Evolutionary conservation across 2,113 vertebrate species (phyloP).

Genomic region (Dipodomys stephensi): DNA sequence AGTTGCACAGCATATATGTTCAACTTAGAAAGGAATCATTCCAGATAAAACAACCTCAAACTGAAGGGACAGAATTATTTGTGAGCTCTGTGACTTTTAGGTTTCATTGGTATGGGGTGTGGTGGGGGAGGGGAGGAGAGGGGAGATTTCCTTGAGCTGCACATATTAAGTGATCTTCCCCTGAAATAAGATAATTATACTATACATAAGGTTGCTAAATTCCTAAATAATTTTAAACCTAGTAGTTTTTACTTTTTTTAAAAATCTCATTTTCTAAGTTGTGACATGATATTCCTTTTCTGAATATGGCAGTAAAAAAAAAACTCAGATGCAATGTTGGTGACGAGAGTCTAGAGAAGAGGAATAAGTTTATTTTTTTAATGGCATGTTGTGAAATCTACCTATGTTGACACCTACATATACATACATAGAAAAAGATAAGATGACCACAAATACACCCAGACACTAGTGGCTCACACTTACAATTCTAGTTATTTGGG

Average conservation of each 20-base stretch:
- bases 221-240: not conserved
- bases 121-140: not conserved
- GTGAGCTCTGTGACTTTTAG: not conserved
- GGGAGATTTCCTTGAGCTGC: not conserved
- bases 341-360: not conserved
- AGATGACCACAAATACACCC: not conserved
- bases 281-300: not conserved
- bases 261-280: not conserved
- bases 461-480: no score
- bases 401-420: not conserved
- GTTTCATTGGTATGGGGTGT: not conserved
- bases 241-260: not conserved
- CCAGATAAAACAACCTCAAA: not conserved
- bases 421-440: not conserved
- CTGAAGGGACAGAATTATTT: not conserved
- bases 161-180: not conserved
- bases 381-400: not conserved
- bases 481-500: no score
- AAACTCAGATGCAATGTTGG: not conserved
- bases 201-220: not conserved
- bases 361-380: not conserved
- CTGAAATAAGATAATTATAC: not conserved
- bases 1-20: conserved; percentile 7
- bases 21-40: conserved; percentile 12
- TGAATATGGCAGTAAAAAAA: not conserved